Conservation (phyloP, 2,113 vertebrate species). For the Myxocyprinus asiaticus region DNA sequence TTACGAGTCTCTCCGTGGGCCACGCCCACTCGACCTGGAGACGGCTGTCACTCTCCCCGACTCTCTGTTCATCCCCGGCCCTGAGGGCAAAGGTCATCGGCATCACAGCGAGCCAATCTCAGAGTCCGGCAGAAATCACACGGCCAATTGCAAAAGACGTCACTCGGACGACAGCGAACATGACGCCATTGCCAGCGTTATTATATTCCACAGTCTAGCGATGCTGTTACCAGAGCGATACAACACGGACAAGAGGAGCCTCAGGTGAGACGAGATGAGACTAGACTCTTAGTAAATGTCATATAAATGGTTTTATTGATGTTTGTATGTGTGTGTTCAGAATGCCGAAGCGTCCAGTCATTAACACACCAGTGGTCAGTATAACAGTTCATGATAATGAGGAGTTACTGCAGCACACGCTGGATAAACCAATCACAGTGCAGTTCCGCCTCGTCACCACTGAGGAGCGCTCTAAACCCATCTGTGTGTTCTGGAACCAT, state of each 20-base stretch:
- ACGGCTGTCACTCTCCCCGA: slow-evolving; percentile 86
- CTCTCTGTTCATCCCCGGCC: slow-evolving; percentile 75
- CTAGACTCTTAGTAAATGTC: too few species aligned
- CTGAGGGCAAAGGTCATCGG: slow-evolving; percentile 71
- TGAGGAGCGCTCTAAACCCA: slow-evolving; percentile 91
- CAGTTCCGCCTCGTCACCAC: slow-evolving; percentile 92
- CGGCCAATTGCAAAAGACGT: slow-evolving; percentile 74
- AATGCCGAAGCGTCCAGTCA: slow-evolving; percentile 91
- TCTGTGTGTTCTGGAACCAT: slow-evolving; percentile 98
- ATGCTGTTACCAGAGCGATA: slow-evolving; percentile 86
- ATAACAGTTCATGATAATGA: slow-evolving; percentile 85
- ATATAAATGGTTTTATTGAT: too few species aligned
- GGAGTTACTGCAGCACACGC: slow-evolving; percentile 68
- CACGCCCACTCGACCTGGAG: slow-evolving; percentile 83
- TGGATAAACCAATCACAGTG: slow-evolving; percentile 88
- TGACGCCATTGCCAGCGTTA: slow-evolving; percentile 87
- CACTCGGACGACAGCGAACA: slow-evolving; percentile 78
- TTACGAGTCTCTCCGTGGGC: slow-evolving; percentile 84
- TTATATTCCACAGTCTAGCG: slow-evolving; percentile 91
- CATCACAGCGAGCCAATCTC: slow-evolving; percentile 67
- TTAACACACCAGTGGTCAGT: slow-evolving; percentile 92
- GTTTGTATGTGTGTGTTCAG: slow-evolving; percentile 69
- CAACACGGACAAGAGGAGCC: slow-evolving; percentile 90
- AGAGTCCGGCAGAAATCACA: slow-evolving; percentile 66
- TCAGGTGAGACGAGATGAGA: slow-evolving; percentile 75